phyloP scores from a whole-genome alignment of 2,113 vertebrate species.

The Gasterosteus aculeatus region DNA sequence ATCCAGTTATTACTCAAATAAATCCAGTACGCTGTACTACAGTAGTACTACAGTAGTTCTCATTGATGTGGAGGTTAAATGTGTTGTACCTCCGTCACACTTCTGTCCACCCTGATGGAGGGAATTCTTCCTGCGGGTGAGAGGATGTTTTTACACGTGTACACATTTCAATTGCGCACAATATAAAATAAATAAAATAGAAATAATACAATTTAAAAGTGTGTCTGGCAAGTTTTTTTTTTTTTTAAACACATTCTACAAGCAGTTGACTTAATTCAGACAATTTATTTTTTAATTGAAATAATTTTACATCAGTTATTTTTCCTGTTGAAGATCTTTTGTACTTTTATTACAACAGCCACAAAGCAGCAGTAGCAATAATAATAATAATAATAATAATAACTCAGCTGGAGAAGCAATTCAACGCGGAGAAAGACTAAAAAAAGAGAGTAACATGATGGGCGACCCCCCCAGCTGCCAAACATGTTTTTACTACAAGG shows the following conservation, averaged over 20 bases:
- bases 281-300: conserved; percentile 95
- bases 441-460: conserved; percentile 54
- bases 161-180: no score
- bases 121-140: no score
- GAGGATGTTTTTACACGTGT: no score
- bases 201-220: not conserved
- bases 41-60: no score
- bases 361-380: conserved; percentile 92
- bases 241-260: conserved; percentile 54
- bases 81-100: no score
- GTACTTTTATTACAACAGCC: conserved; percentile 90
- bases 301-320: conserved; percentile 96
- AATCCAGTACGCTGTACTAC: no score
- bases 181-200: no score
- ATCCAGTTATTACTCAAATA: no score
- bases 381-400: conserved; percentile 78
- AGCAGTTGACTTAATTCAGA: conserved; percentile 89
- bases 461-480: conserved; percentile 58
- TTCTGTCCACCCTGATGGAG: no score
- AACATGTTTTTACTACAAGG: conserved; percentile 58
- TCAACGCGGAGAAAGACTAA: conserved; percentile 81
- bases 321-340: conserved; percentile 80
- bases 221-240: not conserved
- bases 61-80: no score
- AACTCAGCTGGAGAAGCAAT: conserved; percentile 91